These are phyloP conservation scores for Atta texana DNA, from an alignment of 1,140 invertebrate species.

Conservation along the genomic window DNA sequence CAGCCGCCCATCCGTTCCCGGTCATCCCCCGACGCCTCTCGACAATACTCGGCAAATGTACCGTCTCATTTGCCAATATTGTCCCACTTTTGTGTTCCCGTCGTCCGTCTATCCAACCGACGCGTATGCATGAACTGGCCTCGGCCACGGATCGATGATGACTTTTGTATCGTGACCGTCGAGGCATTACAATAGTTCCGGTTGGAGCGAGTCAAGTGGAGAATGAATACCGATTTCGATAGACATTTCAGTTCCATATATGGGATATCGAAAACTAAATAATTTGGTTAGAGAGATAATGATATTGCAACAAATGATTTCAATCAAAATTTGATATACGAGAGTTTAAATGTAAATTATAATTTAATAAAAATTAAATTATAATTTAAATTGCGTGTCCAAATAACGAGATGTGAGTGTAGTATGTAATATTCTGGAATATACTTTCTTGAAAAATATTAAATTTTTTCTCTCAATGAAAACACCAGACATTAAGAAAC, in stretches of 20 bases:
- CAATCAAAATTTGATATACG: no score
- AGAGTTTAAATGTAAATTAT: no score
- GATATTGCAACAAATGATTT: neutral
- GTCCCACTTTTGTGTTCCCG: constrained; percentile 83
- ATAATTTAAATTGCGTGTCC: no score
- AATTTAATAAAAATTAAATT: no score
- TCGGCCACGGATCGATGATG: constrained; percentile 65
- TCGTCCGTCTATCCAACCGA: constrained; percentile 43
- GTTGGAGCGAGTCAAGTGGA: constrained; percentile 7
- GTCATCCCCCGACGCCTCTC: constrained; percentile 74
- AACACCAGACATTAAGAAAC: no score
- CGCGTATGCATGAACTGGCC: constrained; percentile 31
- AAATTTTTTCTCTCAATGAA: no score
- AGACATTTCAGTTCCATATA: neutral
- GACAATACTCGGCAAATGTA: constrained; percentile 81
- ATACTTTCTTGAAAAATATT: no score
- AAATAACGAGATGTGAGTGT: no score
- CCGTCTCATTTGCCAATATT: constrained; percentile 86
- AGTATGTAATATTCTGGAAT: no score
- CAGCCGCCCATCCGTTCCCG: constrained; percentile 64
- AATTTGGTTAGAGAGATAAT: neutral
- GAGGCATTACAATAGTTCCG: constrained; percentile 54
- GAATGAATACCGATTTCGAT: constrained; percentile 65
- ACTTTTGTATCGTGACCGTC: constrained; percentile 68
- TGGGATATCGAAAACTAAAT: neutral